Evolutionary conservation across 2,888 invertebrate species (phyloP).

Genomic region (Apamea monoglypha): DNA sequence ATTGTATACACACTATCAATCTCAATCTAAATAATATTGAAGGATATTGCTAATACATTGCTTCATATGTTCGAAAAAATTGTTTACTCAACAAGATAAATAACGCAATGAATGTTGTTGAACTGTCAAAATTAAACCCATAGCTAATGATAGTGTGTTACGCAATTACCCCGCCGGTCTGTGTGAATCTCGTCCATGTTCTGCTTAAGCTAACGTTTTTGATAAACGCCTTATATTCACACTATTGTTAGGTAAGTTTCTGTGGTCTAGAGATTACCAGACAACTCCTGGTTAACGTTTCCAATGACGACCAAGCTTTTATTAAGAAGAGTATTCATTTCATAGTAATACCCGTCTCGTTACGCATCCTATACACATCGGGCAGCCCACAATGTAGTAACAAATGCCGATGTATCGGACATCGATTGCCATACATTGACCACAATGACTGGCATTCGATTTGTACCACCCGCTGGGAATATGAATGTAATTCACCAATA

Average conservation of each 20-base stretch:
- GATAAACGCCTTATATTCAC: neutral
- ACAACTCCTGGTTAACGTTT: neutral
- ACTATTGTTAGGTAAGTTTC: neutral
- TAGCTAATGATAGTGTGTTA: no score
- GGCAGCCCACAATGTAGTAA: constrained; percentile 25
- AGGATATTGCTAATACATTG: no score
- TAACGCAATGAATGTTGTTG: no score
- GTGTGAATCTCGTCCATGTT: neutral
- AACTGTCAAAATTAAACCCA: no score
- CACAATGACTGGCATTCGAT: constrained; percentile 61
- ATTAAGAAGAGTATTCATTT: constrained; percentile 1
- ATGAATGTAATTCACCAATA: constrained; percentile 39
- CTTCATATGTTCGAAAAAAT: no score
- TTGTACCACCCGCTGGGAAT: constrained; percentile 50
- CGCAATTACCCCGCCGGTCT: neutral
- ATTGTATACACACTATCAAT: no score
- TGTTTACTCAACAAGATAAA: no score
- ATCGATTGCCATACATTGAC: constrained; percentile 50
- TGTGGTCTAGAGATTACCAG: neutral
- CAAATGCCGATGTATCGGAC: constrained; percentile 46
- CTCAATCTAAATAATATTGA: no score
- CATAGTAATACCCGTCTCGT: neutral
- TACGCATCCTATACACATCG: constrained; percentile 6
- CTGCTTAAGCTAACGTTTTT: neutral
- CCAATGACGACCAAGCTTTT: neutral